Conservation (phyloP, 2,797 vertebrate species). For the Anomalospiza imberbis region DNA sequence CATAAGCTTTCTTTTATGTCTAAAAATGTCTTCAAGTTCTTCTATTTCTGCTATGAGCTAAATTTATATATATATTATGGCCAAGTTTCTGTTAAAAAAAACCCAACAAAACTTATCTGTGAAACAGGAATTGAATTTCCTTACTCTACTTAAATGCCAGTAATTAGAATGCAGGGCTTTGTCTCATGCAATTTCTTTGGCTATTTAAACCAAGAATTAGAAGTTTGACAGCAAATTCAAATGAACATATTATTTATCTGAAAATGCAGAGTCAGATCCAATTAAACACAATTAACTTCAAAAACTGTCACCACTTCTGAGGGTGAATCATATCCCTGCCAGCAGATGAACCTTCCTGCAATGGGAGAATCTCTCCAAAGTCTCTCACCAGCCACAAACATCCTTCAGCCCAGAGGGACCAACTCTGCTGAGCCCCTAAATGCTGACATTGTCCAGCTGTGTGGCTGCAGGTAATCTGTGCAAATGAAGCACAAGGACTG, state of each 20-base stretch:
- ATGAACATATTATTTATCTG: background rate
- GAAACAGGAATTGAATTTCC: background rate
- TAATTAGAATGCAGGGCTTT: background rate
- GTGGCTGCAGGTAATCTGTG: background rate
- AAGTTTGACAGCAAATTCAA: slow-evolving; percentile 10
- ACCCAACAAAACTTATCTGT: background rate
- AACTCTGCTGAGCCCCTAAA: background rate
- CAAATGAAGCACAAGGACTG: background rate
- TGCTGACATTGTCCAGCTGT: background rate
- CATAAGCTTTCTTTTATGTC: background rate
- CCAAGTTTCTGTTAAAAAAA: background rate
- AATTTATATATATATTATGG: background rate
- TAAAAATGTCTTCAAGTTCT: slow-evolving; percentile 6
- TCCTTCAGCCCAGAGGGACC: background rate
- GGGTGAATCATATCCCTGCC: background rate
- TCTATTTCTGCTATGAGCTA: background rate
- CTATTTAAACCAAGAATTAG: background rate
- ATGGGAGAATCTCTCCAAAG: background rate
- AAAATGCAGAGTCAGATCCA: slow-evolving; percentile 32
- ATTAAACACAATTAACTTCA: slow-evolving; percentile 26
- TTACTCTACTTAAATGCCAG: background rate
- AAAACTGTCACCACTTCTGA: background rate
- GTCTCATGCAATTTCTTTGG: background rate
- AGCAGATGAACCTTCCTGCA: background rate
- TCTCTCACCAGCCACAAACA: background rate